Percentiles rank a stretch among this genome's conserved stretches.
Evolutionary conservation across 2,113 vertebrate species (phyloP).

Genomic region (Anser cygnoides): DNA sequence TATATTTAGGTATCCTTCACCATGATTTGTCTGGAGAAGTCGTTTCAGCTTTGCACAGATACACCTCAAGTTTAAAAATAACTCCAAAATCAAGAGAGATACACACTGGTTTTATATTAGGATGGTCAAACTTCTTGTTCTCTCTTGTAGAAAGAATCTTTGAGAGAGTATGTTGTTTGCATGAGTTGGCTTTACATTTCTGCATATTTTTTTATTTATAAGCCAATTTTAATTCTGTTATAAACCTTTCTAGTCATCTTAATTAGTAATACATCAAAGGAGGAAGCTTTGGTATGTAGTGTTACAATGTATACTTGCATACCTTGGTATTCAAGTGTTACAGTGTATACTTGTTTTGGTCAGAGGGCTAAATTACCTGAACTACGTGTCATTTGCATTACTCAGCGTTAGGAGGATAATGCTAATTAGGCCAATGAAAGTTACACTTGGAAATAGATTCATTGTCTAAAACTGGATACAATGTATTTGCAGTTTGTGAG

Average conservation of each 20-base stretch:
- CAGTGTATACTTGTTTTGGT: slow-evolving; percentile 21
- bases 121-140: neutral
- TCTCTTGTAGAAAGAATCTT: neutral
- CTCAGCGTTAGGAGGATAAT: neutral
- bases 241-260: slow-evolving; percentile 10
- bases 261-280: neutral
- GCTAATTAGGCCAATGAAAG: neutral
- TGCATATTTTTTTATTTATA: slow-evolving; percentile 23
- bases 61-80: neutral
- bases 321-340: slow-evolving; percentile 23
- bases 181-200: slow-evolving; percentile 29
- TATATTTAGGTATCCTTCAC: accelerated
- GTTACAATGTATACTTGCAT: neutral
- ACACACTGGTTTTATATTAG: neutral
- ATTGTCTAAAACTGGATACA: neutral
- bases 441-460: neutral
- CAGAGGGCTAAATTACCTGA: slow-evolving; percentile 49
- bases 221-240: slow-evolving; percentile 13
- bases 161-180: neutral
- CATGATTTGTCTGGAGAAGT: neutral
- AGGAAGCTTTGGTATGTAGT: slow-evolving; percentile 32
- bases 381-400: slow-evolving; percentile 22
- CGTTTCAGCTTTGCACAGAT: neutral
- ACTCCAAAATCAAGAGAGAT: neutral
- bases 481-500: neutral